phyloP scores from a whole-genome alignment of 1,140 invertebrate genomes.

The Cydia strobilella region DNA sequence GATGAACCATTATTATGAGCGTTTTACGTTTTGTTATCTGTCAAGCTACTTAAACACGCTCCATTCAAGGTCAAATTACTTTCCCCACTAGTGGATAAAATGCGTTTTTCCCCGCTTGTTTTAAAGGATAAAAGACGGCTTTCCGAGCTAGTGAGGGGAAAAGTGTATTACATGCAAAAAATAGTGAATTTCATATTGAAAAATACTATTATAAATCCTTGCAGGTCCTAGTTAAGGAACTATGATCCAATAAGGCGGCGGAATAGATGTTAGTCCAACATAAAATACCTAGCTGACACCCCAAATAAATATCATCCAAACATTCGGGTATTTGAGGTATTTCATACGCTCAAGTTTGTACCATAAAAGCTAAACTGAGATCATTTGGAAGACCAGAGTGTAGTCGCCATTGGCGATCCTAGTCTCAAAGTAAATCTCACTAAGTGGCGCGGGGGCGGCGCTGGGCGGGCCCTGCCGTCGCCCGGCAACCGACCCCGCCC shows the following conservation, averaged over 20 bases:
- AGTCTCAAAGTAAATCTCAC: conserved; percentile 55
- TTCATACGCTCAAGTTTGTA: conserved; percentile 7
- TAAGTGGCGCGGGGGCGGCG: conserved; percentile 47
- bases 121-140: too few species aligned
- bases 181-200: too few species aligned
- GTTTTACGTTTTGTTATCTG: too few species aligned
- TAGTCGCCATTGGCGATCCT: conserved; percentile 52
- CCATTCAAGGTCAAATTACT: too few species aligned
- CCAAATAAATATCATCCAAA: neutral
- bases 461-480: conserved; percentile 67
- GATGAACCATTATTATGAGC: too few species aligned
- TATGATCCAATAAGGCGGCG: neutral
- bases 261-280: neutral
- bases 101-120: too few species aligned
- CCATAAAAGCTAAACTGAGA: conserved; percentile 18
- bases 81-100: too few species aligned
- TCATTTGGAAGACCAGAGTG: conserved; percentile 33
- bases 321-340: conserved; percentile 10
- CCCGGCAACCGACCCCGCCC: conserved; percentile 57
- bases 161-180: too few species aligned
- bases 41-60: too few species aligned
- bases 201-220: too few species aligned
- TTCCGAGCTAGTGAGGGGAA: too few species aligned
- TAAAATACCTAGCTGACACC: conserved; percentile 3
- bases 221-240: neutral